These are phyloP conservation scores for Lasioglossum leucozonium DNA, from an alignment of 2,888 invertebrate species.

Conservation along the genomic window DNA sequence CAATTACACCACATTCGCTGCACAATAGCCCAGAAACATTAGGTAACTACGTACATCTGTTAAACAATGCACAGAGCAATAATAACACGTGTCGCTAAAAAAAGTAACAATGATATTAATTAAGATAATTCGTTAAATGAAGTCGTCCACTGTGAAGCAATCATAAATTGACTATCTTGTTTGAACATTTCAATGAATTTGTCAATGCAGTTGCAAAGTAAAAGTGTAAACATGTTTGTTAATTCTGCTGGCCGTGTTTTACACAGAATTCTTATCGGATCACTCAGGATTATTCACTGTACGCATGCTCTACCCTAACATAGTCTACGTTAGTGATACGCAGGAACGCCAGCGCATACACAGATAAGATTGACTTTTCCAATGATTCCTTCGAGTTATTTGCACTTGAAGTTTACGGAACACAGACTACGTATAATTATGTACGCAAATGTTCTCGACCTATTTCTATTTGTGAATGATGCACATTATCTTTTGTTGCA, in stretches of 20 bases:
- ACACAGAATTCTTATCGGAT: neutral
- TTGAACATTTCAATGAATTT: neutral
- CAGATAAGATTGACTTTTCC: conserved; percentile 28
- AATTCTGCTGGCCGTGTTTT: too few species aligned
- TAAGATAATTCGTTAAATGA: neutral
- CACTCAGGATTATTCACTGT: neutral
- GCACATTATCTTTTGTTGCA: neutral
- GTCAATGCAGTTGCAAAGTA: neutral
- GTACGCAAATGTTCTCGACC: neutral
- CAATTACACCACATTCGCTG: neutral
- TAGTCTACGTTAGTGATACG: neutral
- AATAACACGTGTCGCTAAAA: neutral
- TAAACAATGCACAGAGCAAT: neutral
- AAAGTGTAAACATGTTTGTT: neutral
- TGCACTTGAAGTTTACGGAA: neutral
- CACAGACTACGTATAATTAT: too few species aligned
- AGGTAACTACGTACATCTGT: neutral
- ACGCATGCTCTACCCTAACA: conserved; percentile 9
- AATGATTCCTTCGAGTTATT: neutral
- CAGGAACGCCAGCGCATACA: neutral
- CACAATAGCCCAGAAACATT: neutral
- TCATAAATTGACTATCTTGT: too few species aligned
- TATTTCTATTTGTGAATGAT: neutral
- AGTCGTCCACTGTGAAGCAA: neutral
- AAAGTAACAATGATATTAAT: neutral